Percentiles rank a stretch among this genome's conserved stretches.
Evolutionary conservation across 30 jellyfish, hydroid and myxozoan species (phyloP).

Genomic region (Hydractinia echinata): DNA sequence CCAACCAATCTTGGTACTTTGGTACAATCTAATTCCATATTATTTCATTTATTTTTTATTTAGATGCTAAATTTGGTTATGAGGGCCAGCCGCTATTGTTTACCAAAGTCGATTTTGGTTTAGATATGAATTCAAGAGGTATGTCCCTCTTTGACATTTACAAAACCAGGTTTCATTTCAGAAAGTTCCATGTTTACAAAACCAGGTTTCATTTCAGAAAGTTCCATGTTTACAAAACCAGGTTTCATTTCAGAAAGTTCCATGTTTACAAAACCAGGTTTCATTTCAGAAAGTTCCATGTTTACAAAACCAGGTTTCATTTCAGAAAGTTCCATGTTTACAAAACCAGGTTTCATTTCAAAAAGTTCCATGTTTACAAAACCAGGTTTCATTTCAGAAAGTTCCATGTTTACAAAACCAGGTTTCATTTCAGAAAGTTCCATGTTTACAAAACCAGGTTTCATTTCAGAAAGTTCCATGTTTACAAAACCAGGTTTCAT

Average conservation of each 20-base stretch:
- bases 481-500: neutral
- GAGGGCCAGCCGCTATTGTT: slow-evolving; percentile 76
- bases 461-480: too few species aligned
- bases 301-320: neutral
- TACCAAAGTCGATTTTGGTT: slow-evolving; percentile 74
- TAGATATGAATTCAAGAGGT: slow-evolving; percentile 93
- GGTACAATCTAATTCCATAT: too few species aligned
- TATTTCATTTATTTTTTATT: neutral
- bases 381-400: neutral
- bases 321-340: too few species aligned
- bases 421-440: too few species aligned
- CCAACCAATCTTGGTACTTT: too few species aligned
- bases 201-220: neutral
- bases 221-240: neutral
- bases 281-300: too few species aligned
- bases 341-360: neutral
- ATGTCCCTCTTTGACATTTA: neutral
- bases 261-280: neutral
- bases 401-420: neutral
- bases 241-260: too few species aligned
- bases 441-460: neutral
- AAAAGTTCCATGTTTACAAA: too few species aligned
- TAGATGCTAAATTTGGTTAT: slow-evolving; percentile 72
- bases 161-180: neutral
- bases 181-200: too few species aligned